Conservation (phyloP, 2,888 invertebrate genomes). For the Ophion obscuratus region DNA sequence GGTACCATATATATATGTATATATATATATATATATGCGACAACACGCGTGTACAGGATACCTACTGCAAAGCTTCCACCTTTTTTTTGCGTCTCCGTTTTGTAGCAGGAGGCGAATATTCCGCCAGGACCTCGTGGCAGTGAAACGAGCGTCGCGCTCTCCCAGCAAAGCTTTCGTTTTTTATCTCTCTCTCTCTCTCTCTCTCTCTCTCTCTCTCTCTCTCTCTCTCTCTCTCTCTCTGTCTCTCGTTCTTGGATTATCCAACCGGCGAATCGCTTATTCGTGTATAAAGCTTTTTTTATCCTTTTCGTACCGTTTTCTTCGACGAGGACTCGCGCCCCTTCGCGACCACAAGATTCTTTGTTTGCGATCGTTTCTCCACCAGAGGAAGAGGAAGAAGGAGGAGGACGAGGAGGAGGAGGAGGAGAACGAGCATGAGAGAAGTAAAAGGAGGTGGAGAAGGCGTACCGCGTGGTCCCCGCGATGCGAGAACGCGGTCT, state of each 20-base stretch:
- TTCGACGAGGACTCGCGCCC: conserved; percentile 70
- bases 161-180: conserved; percentile 70
- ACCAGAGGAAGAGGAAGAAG: conserved; percentile 71
- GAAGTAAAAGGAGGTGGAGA: conserved; percentile 65
- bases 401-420: conserved; percentile 51
- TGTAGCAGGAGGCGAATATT: conserved; percentile 36
- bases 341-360: conserved; percentile 79
- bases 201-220: conserved; percentile 76
- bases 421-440: conserved; percentile 30
- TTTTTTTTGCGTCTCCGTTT: conserved; percentile 20
- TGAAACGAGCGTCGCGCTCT: conserved; percentile 47
- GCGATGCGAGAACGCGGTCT: conserved; percentile 54
- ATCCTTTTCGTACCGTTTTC: conserved; percentile 80
- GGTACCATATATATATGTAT: not conserved
- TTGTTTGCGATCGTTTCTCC: conserved; percentile 83
- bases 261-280: conserved; percentile 83
- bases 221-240: conserved; percentile 72
- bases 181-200: conserved; percentile 62
- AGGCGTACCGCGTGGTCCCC: conserved; percentile 64
- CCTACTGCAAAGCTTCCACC: conserved; percentile 28
- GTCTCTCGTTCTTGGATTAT: conserved; percentile 79
- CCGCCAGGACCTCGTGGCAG: conserved; percentile 33
- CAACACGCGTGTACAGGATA: conserved; percentile 22
- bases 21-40: conserved; percentile 13
- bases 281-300: conserved; percentile 81